Conservation (phyloP, 2,888 invertebrate species). For the Phlogophora meticulosa region DNA sequence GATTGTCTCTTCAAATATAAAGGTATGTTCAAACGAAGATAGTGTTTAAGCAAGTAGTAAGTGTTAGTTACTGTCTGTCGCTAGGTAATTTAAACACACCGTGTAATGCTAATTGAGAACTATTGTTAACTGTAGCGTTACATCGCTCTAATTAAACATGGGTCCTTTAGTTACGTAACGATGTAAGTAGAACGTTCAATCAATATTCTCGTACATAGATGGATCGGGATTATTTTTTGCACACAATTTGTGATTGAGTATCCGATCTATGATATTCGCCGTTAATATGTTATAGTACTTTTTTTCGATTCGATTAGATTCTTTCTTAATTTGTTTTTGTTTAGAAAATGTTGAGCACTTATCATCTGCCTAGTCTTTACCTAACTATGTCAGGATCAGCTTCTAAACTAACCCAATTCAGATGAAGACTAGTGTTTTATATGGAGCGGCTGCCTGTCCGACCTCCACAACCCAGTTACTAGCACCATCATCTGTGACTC, state of each 20-base stretch:
- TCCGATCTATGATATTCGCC: not conserved
- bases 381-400: no score
- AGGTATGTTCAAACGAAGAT: not conserved
- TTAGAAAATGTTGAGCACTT: no score
- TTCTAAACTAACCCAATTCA: no score
- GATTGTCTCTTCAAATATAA: slow-evolving; percentile 16
- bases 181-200: not conserved
- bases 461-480: no score
- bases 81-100: slow-evolving; percentile 17
- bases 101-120: slow-evolving; percentile 16
- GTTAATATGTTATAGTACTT: not conserved
- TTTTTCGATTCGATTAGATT: no score
- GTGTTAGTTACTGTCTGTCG: slow-evolving; percentile 4
- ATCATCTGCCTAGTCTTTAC: no score
- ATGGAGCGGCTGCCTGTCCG: no score
- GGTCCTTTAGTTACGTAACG: not conserved
- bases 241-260: not conserved
- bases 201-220: slow-evolving; percentile 1
- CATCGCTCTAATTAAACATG: slow-evolving; percentile 21
- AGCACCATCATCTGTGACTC: no score
- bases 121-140: slow-evolving; percentile 4
- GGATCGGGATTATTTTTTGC: slow-evolving; percentile 3
- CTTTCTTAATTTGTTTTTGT: no score
- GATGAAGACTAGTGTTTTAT: no score
- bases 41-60: not conserved